Conservation (phyloP, 2,797 vertebrate species). For the Gymnoscopelus braueri region DNA sequence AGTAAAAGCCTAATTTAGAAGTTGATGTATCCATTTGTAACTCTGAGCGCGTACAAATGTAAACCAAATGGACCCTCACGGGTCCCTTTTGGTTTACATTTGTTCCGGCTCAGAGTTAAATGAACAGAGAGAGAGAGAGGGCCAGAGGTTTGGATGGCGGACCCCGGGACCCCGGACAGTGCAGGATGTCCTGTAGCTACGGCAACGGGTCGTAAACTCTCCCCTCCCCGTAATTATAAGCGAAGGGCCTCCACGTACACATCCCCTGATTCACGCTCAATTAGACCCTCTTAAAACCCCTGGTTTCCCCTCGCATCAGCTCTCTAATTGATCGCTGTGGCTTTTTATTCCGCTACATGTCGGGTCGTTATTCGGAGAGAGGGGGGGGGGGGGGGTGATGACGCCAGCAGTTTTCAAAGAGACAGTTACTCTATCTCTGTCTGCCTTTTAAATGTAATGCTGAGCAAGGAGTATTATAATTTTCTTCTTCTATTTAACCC, state of each 20-base stretch:
- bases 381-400: slow-evolving; percentile 46
- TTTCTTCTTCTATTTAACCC: slow-evolving; percentile 5
- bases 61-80: too few relatives aligned
- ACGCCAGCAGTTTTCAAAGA: slow-evolving; percentile 64
- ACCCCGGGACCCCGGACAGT: background rate
- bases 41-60: too few relatives aligned
- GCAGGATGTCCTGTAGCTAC: slow-evolving; percentile 54
- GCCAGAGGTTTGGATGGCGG: slow-evolving; percentile 28
- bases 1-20: too few relatives aligned
- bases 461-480: background rate
- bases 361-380: slow-evolving; percentile 37
- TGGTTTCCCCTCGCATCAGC: slow-evolving; percentile 50
- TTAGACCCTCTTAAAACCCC: slow-evolving; percentile 54
- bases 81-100: background rate
- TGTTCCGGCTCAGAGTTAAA: background rate
- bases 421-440: slow-evolving; percentile 40
- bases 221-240: slow-evolving; percentile 67
- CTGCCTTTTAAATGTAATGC: slow-evolving; percentile 2
- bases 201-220: slow-evolving; percentile 62
- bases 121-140: slow-evolving; percentile 4
- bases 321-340: slow-evolving; percentile 63
- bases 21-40: too few relatives aligned
- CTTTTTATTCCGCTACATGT: slow-evolving; percentile 50
- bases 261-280: slow-evolving; percentile 71
- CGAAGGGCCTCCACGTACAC: slow-evolving; percentile 40